Evolutionary conservation across 2,113 vertebrate genomes (phyloP).

Genomic region (Saccopteryx bilineata): DNA sequence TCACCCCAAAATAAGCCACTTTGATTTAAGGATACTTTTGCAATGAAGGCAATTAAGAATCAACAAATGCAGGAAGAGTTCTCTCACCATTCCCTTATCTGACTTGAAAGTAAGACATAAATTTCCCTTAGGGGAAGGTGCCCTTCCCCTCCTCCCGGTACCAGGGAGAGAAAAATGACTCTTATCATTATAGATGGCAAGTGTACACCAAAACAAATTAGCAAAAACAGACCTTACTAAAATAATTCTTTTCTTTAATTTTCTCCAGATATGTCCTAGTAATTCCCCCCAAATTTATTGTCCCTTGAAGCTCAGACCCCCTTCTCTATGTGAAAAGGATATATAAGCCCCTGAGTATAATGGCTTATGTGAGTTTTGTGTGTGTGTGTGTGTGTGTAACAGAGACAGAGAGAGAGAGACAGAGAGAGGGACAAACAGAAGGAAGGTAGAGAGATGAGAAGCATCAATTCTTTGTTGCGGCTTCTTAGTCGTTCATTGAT

Average conservation of each 20-base stretch:
- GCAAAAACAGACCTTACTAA: neutral
- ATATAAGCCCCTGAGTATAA: neutral
- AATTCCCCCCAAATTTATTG: neutral
- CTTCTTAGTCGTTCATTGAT: too few relatives aligned
- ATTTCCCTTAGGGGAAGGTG: neutral
- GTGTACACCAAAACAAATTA: neutral
- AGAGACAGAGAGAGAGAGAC: too few relatives aligned
- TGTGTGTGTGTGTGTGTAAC: too few relatives aligned
- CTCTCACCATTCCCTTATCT: neutral
- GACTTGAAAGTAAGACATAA: neutral
- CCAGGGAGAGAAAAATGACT: neutral
- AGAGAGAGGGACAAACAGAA: too few relatives aligned
- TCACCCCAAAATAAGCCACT: neutral
- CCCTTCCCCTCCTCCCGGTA: neutral
- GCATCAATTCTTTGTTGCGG: too few relatives aligned
- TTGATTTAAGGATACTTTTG: neutral
- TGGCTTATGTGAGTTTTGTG: neutral
- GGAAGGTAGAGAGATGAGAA: too few relatives aligned
- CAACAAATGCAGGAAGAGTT: neutral
- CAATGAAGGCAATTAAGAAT: neutral
- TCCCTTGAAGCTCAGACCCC: neutral
- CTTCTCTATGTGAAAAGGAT: neutral
- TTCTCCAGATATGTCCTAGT: neutral
- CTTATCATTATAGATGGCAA: neutral
- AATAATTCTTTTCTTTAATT: neutral